A percentile compares a stretch with the other conserved stretches of the same genome.
These are phyloP conservation scores for Coluber constrictor DNA, from an alignment of 2,797 vertebrate genomes.

Conservation along the genomic window DNA sequence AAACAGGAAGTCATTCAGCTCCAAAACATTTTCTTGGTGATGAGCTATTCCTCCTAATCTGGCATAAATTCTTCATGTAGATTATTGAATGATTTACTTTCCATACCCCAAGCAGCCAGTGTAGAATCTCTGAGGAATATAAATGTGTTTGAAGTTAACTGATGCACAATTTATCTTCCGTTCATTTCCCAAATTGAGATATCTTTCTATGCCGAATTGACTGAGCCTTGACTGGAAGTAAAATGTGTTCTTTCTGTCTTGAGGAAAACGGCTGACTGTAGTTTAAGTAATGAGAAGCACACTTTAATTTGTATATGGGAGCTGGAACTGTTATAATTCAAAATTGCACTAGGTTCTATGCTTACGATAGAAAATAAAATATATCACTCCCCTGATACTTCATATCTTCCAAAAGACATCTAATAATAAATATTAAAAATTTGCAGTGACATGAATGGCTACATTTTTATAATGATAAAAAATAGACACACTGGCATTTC, in stretches of 20 bases:
- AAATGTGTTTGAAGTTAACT: neutral
- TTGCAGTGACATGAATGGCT: constrained; percentile 56
- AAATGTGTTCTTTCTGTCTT: neutral
- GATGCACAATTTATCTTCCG: neutral
- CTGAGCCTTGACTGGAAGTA: neutral
- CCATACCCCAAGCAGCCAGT: neutral
- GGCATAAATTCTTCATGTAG: neutral
- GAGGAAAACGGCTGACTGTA: neutral
- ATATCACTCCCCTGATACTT: constrained; percentile 61
- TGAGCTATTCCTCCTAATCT: neutral
- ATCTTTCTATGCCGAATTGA: neutral
- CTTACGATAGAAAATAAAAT: constrained; percentile 52
- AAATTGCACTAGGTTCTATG: constrained; percentile 46
- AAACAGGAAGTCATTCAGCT: neutral
- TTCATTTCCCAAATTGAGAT: neutral
- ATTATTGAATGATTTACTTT: constrained; percentile 9
- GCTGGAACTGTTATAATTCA: constrained; percentile 46
- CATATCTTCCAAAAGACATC: constrained; percentile 62
- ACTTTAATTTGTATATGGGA: neutral
- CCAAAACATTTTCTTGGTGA: neutral
- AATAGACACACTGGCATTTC: constrained; percentile 51
- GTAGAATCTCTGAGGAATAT: neutral
- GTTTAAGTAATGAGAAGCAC: neutral
- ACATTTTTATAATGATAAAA: constrained; percentile 61
- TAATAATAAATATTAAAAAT: constrained; percentile 70